phyloP scores from a whole-genome alignment of 2,113 vertebrate species.

The Cyprinus carpio region DNA sequence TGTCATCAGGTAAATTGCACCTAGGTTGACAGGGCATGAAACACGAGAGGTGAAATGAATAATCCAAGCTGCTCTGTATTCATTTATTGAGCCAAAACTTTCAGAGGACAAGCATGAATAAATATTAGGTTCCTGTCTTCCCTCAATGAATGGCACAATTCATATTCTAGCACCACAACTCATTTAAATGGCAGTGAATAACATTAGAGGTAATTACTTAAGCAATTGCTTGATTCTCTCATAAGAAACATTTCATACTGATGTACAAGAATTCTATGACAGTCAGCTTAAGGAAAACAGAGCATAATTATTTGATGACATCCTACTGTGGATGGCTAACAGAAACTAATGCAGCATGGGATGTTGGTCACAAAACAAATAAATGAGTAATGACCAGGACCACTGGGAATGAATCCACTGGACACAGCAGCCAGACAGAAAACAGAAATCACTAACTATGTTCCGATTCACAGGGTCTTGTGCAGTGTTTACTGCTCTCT shows the following conservation, averaged over 20 bases:
- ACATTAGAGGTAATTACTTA: conserved; percentile 29
- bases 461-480: neutral
- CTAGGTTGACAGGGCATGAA: conserved; percentile 18
- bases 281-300: neutral
- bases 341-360: neutral
- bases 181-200: conserved; percentile 21
- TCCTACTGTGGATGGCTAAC: neutral
- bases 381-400: neutral
- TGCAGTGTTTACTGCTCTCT: neutral
- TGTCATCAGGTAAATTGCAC: conserved; percentile 14
- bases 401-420: neutral
- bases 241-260: conserved; percentile 15
- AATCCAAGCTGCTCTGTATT: conserved; percentile 32
- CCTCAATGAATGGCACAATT: conserved; percentile 44
- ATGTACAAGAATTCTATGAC: neutral
- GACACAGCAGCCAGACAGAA: conserved; percentile 8
- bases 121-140: conserved; percentile 51
- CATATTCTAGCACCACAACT: conserved; percentile 48
- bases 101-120: conserved; percentile 60
- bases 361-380: neutral
- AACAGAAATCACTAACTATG: neutral
- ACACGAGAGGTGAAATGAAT: conserved; percentile 35
- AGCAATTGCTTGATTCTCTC: conserved; percentile 6
- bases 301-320: neutral
- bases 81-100: conserved; percentile 41